Evolutionary conservation across 2,888 invertebrate species (phyloP).

Genomic region (Drosophila pseudotakahashii): DNA sequence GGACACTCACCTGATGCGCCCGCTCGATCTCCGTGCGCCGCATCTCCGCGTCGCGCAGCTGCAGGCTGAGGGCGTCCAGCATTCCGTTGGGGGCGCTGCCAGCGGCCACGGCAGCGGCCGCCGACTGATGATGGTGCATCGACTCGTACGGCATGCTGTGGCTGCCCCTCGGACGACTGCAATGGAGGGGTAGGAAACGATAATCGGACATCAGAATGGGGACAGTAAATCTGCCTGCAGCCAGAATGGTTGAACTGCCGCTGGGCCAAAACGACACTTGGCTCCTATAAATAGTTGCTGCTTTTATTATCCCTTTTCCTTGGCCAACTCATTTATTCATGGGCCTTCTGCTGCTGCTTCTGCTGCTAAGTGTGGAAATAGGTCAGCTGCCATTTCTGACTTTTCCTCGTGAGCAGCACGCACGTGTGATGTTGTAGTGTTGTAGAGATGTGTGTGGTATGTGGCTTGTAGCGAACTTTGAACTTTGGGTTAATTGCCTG

Average conservation of each 20-base stretch:
- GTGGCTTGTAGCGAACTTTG: conserved; percentile 76
- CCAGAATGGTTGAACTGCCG: conserved; percentile 9
- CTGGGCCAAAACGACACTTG: conserved; percentile 17
- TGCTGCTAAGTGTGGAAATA: conserved; percentile 48
- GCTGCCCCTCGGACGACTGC: conserved; percentile 69
- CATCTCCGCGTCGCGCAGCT: conserved; percentile 92
- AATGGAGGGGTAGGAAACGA: conserved; percentile 8
- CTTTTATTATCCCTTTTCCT: conserved; percentile 27
- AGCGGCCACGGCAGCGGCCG: conserved; percentile 78
- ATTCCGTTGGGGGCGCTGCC: conserved; percentile 81
- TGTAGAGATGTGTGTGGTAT: not conserved
- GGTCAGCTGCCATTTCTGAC: conserved; percentile 56
- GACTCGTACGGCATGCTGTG: conserved; percentile 82
- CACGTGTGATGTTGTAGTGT: conserved; percentile 3
- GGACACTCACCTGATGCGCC: conserved; percentile 86
- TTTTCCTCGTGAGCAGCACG: conserved; percentile 29
- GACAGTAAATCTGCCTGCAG: conserved; percentile 42
- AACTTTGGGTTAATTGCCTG: conserved; percentile 80
- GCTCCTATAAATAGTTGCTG: conserved; percentile 31
- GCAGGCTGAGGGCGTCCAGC: conserved; percentile 88
- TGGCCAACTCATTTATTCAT: conserved; percentile 53
- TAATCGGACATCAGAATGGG: conserved; percentile 16
- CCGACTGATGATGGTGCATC: conserved; percentile 82
- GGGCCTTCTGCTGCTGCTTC: conserved; percentile 18
- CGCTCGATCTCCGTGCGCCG: conserved; percentile 91